Percentiles rank a stretch among this genome's conserved stretches.
Conservation (phyloP, 2,888 invertebrate genomes). For the Plusia festucae region DNA sequence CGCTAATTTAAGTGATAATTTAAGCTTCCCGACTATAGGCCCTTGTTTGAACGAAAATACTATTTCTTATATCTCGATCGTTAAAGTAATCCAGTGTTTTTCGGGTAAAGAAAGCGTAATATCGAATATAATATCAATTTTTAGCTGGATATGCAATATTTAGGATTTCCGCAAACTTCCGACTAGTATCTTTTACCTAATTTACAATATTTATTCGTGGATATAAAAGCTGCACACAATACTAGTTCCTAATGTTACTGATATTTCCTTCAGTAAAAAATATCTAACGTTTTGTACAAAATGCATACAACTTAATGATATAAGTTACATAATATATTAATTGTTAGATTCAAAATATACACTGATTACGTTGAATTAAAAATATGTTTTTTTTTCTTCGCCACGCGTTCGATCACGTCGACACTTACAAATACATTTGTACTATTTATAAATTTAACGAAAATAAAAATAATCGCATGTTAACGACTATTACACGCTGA, state of each 20-base stretch:
- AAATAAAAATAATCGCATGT: slow-evolving; percentile 64
- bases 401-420: slow-evolving; percentile 52
- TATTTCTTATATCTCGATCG: slow-evolving; percentile 18
- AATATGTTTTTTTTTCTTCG: slow-evolving; percentile 61
- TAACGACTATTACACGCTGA: slow-evolving; percentile 68
- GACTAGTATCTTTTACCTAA: slow-evolving; percentile 80
- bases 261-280: slow-evolving; percentile 79
- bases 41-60: slow-evolving; percentile 53
- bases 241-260: slow-evolving; percentile 63
- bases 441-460: slow-evolving; percentile 84
- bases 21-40: slow-evolving; percentile 68
- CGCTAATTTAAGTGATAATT: slow-evolving; percentile 65
- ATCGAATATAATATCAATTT: slow-evolving; percentile 71
- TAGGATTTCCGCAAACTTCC: slow-evolving; percentile 70
- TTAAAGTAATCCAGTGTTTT: slow-evolving; percentile 64
- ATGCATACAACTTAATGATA: slow-evolving; percentile 72
- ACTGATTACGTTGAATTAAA: slow-evolving; percentile 68
- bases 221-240: slow-evolving; percentile 82
- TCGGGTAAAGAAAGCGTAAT: slow-evolving; percentile 66
- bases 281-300: slow-evolving; percentile 85
- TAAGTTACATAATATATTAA: slow-evolving; percentile 70
- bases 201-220: slow-evolving; percentile 68
- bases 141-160: slow-evolving; percentile 76
- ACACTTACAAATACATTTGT: slow-evolving; percentile 85
- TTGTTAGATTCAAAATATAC: slow-evolving; percentile 76